These are phyloP conservation scores for Actenoides hombroni DNA, from an alignment of 2,113 vertebrate species.

Conservation along the genomic window DNA sequence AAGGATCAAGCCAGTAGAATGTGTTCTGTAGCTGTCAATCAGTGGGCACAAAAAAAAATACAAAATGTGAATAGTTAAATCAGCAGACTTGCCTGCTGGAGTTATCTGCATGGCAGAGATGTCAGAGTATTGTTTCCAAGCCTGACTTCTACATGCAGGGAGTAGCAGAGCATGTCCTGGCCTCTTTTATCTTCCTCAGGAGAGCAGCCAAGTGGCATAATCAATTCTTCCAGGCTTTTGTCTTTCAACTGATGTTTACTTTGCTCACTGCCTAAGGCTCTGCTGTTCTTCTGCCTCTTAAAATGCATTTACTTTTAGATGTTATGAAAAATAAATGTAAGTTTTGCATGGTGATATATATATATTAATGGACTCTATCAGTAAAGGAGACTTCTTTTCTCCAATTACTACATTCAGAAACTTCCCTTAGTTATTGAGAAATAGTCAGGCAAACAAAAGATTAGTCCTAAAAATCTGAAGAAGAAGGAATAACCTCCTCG, in stretches of 20 bases:
- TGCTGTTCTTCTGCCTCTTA: slow-evolving; percentile 19
- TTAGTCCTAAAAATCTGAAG: background rate
- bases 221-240: slow-evolving; percentile 73
- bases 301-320: slow-evolving; percentile 34
- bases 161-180: slow-evolving; percentile 74
- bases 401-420: background rate
- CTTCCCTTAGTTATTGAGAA: background rate
- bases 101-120: slow-evolving; percentile 71
- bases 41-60: slow-evolving; percentile 47
- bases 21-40: slow-evolving; percentile 71
- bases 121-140: slow-evolving; percentile 72
- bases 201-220: slow-evolving; percentile 75
- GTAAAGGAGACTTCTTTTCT: background rate
- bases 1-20: slow-evolving; percentile 58
- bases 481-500: background rate
- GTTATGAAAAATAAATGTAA: slow-evolving; percentile 18
- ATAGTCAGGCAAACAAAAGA: background rate
- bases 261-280: slow-evolving; percentile 25
- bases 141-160: slow-evolving; percentile 56
- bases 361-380: background rate
- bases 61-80: slow-evolving; percentile 67
- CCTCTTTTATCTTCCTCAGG: slow-evolving; percentile 71
- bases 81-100: slow-evolving; percentile 56
- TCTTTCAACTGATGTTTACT: slow-evolving; percentile 73
- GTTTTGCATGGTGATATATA: background rate